Base-by-base conservation (phyloP, 2,797 vertebrate genomes). In the Mionectes olivaceus region DNA sequence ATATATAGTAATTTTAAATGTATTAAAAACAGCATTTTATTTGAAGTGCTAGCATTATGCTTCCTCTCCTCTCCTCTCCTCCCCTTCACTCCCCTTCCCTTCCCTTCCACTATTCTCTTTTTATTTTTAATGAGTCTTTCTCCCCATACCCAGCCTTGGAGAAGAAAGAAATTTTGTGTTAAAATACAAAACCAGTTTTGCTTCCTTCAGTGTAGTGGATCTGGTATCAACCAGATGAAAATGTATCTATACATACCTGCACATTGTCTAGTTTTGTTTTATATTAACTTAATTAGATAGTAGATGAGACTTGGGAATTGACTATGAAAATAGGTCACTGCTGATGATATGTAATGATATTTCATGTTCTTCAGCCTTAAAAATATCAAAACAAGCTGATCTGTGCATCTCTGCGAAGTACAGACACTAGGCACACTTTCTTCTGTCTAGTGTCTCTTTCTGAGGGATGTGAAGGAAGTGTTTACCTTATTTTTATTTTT, bases 351-450 rank as follows among this genome's bases (percentile, higher is more conserved):
- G 7, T 55, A 17, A 44, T 30, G 52, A 16, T 86, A 25, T 41
- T 89, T 73, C 19, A 4, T 80, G 39, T 84, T 92, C 64, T 77
- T 82, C 53, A 80, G 39, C 56, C 64, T 79, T 85, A n/a, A 5
- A 85, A 82, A 63, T 53, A 44, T 67, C 33, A 35, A 21, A 79
- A 59, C 13, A 83, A 35, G 39, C 43, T 71, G 37, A n/a, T 64
- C 9, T 43, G 41, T 82, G 28, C 30, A 21, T 83, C 27, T 52
- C 55, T 74, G 9, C 52, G 59, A 79, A 24, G 47, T 4, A 5
- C 25, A 19, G 23, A 52, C 57, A 13, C 25, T 28, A 82, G 59
- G 33, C 55, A 21, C 19, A 13, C 19, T 53, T 75, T 39, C 41
- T 76, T 28, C n/a, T 39, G 7, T 35, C 33, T 11, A 1, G 24